phyloP scores from a whole-genome alignment of 2,113 vertebrate genomes.

The Eulacestoma nigropectus region DNA sequence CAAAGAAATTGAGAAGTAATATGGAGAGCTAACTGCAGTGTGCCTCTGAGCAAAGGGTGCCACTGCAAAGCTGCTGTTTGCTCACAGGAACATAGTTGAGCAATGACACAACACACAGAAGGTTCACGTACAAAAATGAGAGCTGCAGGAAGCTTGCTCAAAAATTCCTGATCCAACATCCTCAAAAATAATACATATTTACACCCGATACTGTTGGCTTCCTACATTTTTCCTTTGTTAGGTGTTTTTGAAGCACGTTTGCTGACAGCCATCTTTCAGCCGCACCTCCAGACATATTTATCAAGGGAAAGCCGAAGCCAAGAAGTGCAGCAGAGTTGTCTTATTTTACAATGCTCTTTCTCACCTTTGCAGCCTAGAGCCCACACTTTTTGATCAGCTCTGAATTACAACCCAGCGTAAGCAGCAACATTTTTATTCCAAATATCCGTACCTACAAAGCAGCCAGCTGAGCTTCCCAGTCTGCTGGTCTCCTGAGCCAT shows the following conservation, averaged over 20 bases:
- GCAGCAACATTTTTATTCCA: neutral
- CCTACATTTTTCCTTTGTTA: neutral
- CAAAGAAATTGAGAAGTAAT: neutral
- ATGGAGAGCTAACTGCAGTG: neutral
- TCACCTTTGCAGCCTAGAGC: neutral
- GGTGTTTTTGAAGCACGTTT: neutral
- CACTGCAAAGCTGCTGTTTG: neutral
- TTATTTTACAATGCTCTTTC: neutral
- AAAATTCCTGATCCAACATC: neutral
- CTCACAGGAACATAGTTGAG: neutral
- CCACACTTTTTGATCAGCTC: neutral
- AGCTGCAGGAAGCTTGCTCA: neutral
- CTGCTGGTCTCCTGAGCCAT: constrained; percentile 8
- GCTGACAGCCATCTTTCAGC: neutral
- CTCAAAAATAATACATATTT: neutral
- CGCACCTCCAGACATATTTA: neutral
- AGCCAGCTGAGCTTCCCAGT: constrained; percentile 6
- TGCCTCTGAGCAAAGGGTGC: neutral
- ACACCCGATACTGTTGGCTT: neutral
- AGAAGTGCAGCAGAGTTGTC: neutral
- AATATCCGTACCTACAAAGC: neutral
- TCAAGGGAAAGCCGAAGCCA: neutral
- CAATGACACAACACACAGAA: neutral
- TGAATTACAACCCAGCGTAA: neutral
- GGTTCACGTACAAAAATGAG: neutral